Percentiles rank a stretch among this genome's conserved stretches.
Evolutionary conservation across 2,113 vertebrate genomes (phyloP).

Genomic region (Ailuropoda melanoleuca): DNA sequence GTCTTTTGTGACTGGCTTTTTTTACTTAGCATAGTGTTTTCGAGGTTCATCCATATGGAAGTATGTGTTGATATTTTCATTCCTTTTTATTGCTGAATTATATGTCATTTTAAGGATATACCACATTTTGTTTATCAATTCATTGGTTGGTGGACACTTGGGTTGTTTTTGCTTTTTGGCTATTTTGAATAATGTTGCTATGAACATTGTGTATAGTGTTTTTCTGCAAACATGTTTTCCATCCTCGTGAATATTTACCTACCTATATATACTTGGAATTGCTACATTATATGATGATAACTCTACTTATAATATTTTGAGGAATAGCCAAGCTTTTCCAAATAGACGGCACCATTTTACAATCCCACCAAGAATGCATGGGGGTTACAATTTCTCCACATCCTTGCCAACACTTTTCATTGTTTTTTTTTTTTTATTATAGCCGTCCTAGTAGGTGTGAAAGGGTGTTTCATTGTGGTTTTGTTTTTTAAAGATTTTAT

Average conservation of each 20-base stretch:
- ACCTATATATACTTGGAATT: neutral
- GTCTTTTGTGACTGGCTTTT: neutral
- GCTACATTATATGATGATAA: neutral
- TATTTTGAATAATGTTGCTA: neutral
- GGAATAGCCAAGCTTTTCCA: conserved; percentile 8
- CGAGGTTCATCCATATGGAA: neutral
- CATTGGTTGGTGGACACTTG: neutral
- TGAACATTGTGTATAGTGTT: neutral
- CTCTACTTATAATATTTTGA: conserved; percentile 36
- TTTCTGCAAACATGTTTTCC: neutral
- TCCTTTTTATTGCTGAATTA: neutral
- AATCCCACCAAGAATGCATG: neutral
- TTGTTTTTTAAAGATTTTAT: neutral
- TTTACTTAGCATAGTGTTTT: neutral
- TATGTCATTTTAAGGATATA: neutral
- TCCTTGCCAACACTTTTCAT: neutral
- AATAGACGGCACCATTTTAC: neutral
- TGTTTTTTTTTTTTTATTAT: neutral
- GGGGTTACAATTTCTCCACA: neutral
- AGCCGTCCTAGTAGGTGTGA: neutral
- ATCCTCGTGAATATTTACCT: neutral
- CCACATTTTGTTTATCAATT: conserved; percentile 17
- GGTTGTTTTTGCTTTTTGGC: neutral
- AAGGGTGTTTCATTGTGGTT: neutral
- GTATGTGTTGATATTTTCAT: conserved; percentile 27